Percentiles rank a stretch among this genome's conserved stretches.
Evolutionary conservation across 2,797 vertebrate species (phyloP).

Genomic region (Esox lucius): DNA sequence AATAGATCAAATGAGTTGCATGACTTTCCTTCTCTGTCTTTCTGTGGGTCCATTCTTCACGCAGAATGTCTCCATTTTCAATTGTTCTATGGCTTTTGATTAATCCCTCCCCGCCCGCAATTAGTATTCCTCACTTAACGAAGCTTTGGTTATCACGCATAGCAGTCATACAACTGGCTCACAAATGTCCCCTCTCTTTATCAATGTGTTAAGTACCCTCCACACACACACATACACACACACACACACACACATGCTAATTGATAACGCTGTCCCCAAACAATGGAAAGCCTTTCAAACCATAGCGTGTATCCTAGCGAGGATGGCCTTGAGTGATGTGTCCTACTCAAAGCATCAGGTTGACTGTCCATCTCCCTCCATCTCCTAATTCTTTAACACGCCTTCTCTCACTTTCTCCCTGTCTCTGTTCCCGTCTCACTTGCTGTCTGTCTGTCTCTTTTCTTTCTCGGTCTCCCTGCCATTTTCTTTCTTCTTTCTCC

Average conservation of each 20-base stretch:
- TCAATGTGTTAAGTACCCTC: slow-evolving; percentile 75
- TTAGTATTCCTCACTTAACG: slow-evolving; percentile 69
- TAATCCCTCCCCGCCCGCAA: slow-evolving; percentile 66
- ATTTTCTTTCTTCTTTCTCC: slow-evolving; percentile 31
- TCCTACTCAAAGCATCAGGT: slow-evolving; percentile 66
- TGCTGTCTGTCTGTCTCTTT: not conserved
- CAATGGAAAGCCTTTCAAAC: slow-evolving; percentile 53
- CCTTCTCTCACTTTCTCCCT: not conserved
- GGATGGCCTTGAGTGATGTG: slow-evolving; percentile 63
- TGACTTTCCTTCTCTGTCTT: slow-evolving; percentile 27
- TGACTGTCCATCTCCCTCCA: slow-evolving; percentile 41
- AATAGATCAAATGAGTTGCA: slow-evolving; percentile 28
- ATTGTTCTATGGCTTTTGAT: slow-evolving; percentile 73
- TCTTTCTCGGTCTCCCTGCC: slow-evolving; percentile 39
- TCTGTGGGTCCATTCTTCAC: slow-evolving; percentile 55
- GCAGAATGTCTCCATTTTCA: slow-evolving; percentile 64
- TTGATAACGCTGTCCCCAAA: slow-evolving; percentile 73
- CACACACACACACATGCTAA: slow-evolving; percentile 62
- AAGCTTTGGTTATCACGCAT: slow-evolving; percentile 48
- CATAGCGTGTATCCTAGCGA: slow-evolving; percentile 56
- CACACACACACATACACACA: slow-evolving; percentile 47
- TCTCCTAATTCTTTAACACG: not conserved
- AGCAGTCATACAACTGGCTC: slow-evolving; percentile 60
- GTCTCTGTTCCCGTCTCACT: slow-evolving; percentile 4
- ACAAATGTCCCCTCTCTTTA: slow-evolving; percentile 69